Base-by-base conservation (phyloP, 64 coral and sea anemone species). In the Anthopleura sola region DNA sequence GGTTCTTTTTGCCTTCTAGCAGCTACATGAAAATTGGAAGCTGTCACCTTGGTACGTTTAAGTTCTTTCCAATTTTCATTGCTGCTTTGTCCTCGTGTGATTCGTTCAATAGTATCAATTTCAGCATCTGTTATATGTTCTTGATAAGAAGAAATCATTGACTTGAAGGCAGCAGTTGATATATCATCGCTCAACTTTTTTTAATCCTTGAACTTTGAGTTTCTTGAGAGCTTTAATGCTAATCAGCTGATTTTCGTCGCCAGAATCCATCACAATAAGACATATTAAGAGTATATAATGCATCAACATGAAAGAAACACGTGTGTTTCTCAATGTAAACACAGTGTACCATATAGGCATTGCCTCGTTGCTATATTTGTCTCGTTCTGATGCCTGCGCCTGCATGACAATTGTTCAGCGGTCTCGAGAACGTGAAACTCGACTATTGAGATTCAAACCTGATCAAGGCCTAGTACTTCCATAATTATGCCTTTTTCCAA, bases 1-100 rank as follows among this genome's bases (percentile, higher is more conserved):
- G 90, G 90, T 32, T 87, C 90, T 78, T 83, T 84, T 29, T 20
- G 55, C 80, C 90, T 87, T 56, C 54, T 44, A 60, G 85, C 90
- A 37, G 90, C 90, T 81, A 57, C 20, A 39, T 92, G 37, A 77
- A 92, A 92, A 38, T 92, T 87, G 68, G 85, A 91, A 14, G 90
- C 90, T 47, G 90, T 92, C 57, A 92, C 75, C 37, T 86, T 92
- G 38, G 51, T 36, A 55, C 62, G 57, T 78, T 87, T 92, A 19
- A 92, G 60, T 68, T 92, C 76, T 75, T 74, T 80, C 90, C 90
- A 92, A 33, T 38, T 37, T 75, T 92, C 28, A 83, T 83, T 92
- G 29, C 32, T 75, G 49, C 53, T 68, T 87, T 92, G 90, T 58
- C 90, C 90, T 37, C 90, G 86, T 68, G 85, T 82, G 14, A 87